A percentile compares a stretch with the other conserved stretches of the same genome.
Evolutionary conservation across 2,113 vertebrate genomes (phyloP).

Genomic region (Equus quagga): DNA sequence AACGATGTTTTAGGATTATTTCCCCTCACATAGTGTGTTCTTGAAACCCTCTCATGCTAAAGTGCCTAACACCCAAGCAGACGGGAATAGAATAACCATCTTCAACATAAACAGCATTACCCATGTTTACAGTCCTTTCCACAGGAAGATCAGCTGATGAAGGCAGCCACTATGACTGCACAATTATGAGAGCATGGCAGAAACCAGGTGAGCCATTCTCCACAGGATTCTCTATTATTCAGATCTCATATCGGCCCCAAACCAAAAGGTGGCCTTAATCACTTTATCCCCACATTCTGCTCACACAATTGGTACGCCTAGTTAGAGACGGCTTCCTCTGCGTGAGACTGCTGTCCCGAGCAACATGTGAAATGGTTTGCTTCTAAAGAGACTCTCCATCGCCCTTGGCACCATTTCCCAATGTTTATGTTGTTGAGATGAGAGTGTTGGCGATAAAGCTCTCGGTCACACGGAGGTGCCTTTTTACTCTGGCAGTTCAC

Average conservation of each 20-base stretch:
- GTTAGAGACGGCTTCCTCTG: conserved; percentile 71
- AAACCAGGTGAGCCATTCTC: conserved; percentile 57
- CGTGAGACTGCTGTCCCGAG: conserved; percentile 45
- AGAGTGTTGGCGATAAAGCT: neutral
- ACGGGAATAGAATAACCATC: conserved; percentile 49
- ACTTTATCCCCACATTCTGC: neutral
- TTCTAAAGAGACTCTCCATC: conserved; percentile 60
- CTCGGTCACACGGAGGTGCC: conserved; percentile 75
- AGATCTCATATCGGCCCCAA: neutral
- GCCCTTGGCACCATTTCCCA: conserved; percentile 48
- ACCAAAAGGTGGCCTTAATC: neutral
- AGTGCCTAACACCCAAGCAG: conserved; percentile 40
- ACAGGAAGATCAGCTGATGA: neutral
- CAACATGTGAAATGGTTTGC: conserved; percentile 61
- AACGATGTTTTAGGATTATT: conserved; percentile 73
- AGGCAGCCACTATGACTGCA: neutral
- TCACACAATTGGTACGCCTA: conserved; percentile 8
- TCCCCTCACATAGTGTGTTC: conserved; percentile 45
- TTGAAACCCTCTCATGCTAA: conserved; percentile 48
- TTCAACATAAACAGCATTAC: conserved; percentile 28
- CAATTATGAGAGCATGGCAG: neutral
- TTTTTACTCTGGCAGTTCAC: conserved; percentile 71
- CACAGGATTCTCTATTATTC: neutral
- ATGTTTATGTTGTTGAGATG: conserved; percentile 72
- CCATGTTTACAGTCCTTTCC: conserved; percentile 29